Conservation (phyloP, 2,888 invertebrate genomes). For the Eristalinus aeneus region DNA sequence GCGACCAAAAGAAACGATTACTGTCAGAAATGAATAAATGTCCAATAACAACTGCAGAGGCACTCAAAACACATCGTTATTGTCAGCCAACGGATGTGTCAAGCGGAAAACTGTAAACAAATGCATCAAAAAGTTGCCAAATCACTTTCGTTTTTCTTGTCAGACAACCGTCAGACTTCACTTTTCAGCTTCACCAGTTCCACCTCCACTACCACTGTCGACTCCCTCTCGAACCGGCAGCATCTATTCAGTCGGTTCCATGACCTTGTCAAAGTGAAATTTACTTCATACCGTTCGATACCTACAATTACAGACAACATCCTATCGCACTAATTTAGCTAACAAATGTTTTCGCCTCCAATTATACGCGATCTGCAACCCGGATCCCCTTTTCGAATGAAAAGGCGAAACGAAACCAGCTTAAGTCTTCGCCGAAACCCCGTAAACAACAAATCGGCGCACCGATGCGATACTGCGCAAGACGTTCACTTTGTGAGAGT, state of each 20-base stretch:
- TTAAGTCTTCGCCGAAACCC: neutral
- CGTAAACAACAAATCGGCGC: neutral
- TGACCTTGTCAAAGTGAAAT: neutral
- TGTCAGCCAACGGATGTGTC: neutral
- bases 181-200: neutral
- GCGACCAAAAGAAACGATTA: no score
- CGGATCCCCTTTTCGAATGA: constrained; percentile 31
- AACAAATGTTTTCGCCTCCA: constrained; percentile 17
- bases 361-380: constrained; percentile 27
- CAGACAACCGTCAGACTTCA: neutral
- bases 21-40: no score
- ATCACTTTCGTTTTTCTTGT: neutral
- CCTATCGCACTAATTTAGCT: constrained; percentile 24
- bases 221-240: neutral
- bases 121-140: neutral
- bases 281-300: neutral
- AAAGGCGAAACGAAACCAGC: constrained; percentile 36
- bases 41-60: neutral
- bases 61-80: neutral
- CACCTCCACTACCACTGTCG: neutral
- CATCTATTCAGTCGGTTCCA: neutral
- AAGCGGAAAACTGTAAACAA: no score
- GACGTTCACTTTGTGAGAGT: constrained; percentile 43
- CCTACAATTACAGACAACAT: constrained; percentile 12
- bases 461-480: neutral